phyloP scores from a whole-genome alignment of 1,140 invertebrate genomes.

The Drosophila parabipectinata region DNA sequence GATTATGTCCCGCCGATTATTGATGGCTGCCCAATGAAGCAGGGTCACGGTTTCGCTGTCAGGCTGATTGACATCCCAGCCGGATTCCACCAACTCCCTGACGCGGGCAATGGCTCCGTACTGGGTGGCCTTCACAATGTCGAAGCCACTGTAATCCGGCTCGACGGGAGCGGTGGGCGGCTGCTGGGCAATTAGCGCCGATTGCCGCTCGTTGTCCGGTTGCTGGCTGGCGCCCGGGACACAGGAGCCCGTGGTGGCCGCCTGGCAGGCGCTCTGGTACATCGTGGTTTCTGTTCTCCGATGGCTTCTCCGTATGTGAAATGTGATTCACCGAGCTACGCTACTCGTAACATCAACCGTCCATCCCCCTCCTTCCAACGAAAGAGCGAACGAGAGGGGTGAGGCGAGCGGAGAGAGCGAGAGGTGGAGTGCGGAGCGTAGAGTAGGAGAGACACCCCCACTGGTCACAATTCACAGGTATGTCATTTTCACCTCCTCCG shows the following conservation, averaged over 20 bases:
- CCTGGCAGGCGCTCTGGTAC: constrained; percentile 88
- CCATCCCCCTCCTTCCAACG: constrained; percentile 63
- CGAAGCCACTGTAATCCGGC: constrained; percentile 93
- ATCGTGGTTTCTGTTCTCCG: constrained; percentile 78
- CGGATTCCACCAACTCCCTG: constrained; percentile 93
- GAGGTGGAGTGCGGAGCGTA: constrained; percentile 18
- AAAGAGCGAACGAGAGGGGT: constrained; percentile 20
- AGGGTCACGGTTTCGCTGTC: constrained; percentile 96
- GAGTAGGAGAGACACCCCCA: constrained; percentile 58
- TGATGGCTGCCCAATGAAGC: constrained; percentile 99
- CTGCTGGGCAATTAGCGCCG: constrained; percentile 86
- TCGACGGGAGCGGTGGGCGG: constrained; percentile 86
- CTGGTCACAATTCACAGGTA: constrained; percentile 55
- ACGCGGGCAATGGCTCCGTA: constrained; percentile 94
- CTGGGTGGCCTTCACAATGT: constrained; percentile 97
- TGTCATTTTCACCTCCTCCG: constrained; percentile 47
- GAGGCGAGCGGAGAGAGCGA: constrained; percentile 24
- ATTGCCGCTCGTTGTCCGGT: constrained; percentile 84
- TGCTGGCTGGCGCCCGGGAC: constrained; percentile 84
- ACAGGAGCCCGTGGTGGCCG: constrained; percentile 85
- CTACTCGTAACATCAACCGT: constrained; percentile 64
- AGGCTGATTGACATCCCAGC: constrained; percentile 95
- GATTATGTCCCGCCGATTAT: constrained; percentile 97
- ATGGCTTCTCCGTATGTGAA: constrained; percentile 60
- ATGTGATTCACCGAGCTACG: constrained; percentile 62